Evolutionary conservation across 1,140 invertebrate genomes (phyloP).

Genomic region (Ceratosolen fusciceps): DNA sequence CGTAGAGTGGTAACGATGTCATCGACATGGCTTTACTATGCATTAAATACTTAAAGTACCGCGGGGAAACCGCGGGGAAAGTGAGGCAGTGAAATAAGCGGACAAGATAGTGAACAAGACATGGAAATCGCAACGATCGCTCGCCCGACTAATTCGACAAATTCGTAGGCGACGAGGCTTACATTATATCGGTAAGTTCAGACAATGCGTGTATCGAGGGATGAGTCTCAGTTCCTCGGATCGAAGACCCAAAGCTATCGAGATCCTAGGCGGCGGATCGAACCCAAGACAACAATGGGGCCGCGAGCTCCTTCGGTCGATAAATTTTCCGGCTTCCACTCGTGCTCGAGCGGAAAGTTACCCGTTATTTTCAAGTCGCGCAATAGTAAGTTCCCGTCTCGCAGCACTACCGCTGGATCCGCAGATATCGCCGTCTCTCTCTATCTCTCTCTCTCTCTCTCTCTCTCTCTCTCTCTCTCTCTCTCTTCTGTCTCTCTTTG

Average conservation of each 20-base stretch:
- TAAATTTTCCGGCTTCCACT: not conserved
- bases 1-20: not conserved
- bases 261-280: too few species aligned
- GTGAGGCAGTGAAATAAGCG: not conserved
- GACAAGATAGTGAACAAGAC: not conserved
- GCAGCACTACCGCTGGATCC: not conserved
- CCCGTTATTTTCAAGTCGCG: not conserved
- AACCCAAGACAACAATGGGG: not conserved
- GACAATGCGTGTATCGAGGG: constrained; percentile 5
- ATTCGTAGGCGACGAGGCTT: not conserved
- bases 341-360: not conserved
- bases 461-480: constrained; percentile 10
- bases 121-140: constrained; percentile 4
- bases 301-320: not conserved
- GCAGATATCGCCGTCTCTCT: too few species aligned
- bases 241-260: too few species aligned
- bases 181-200: not conserved
- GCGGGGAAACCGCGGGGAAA: not conserved
- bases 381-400: too few species aligned
- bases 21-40: not conserved
- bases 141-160: not conserved
- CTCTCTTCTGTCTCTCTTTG: not conserved
- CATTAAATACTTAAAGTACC: not conserved
- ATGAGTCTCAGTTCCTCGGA: too few species aligned
- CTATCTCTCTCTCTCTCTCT: not conserved